Evolutionary conservation across 2,888 invertebrate species (phyloP).

Genomic region (Lottia scabra): DNA sequence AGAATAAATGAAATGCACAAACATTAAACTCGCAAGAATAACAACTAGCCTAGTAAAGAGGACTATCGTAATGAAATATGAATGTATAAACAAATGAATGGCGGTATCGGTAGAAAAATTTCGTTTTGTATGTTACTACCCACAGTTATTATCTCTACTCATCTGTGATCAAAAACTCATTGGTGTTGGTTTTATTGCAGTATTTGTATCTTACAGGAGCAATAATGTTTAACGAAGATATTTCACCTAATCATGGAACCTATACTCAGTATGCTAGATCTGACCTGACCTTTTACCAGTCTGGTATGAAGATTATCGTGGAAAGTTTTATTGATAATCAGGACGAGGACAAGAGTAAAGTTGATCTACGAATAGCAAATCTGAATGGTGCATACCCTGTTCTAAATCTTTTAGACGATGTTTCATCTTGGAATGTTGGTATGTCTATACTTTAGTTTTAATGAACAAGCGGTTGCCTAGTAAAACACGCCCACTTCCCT

Average conservation of each 20-base stretch:
- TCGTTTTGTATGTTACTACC: no score
- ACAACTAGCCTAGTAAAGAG: no score
- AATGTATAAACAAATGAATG: no score
- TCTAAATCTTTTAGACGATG: slow-evolving; percentile 37
- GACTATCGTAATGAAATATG: no score
- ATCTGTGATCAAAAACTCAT: no score
- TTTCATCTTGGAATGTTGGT: slow-evolving; percentile 42
- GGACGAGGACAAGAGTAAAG: slow-evolving; percentile 11
- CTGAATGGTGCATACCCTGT: slow-evolving; percentile 32
- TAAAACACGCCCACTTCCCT: no score
- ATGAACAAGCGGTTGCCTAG: no score
- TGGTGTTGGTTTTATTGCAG: no score
- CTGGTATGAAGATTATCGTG: slow-evolving; percentile 10
- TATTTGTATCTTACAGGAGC: not conserved
- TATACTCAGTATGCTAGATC: slow-evolving; percentile 12
- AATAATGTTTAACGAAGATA: not conserved
- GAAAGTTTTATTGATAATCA: slow-evolving; percentile 26
- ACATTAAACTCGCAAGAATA: no score
- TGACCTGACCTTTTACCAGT: slow-evolving; percentile 8
- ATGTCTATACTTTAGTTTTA: not conserved
- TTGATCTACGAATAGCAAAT: slow-evolving; percentile 29
- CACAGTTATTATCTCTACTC: no score
- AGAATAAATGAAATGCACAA: no score
- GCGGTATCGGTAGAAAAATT: no score
- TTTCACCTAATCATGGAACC: not conserved